Base-by-base conservation (phyloP, 2,113 vertebrate species). In the Notothenia rossii region DNA sequence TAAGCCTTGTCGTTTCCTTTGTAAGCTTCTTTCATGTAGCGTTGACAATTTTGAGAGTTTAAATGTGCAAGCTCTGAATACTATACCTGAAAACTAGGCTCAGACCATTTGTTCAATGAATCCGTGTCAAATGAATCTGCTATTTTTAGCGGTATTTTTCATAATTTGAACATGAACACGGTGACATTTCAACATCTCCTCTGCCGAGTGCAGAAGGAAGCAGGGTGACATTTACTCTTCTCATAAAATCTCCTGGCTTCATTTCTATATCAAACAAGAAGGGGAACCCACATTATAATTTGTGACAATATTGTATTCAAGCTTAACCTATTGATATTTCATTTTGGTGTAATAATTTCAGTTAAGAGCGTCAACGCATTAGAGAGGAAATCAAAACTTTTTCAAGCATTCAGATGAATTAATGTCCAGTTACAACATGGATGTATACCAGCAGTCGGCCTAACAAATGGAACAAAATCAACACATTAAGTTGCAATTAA, bases 101-200 rank as follows among this genome's bases (percentile, higher is more conserved):
- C 7, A 43, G 22, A 53, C 0, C 13, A 14, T 64, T 0, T 64
- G 40, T 43, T 65, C 43, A 62, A 56, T 75, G 51, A 81, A 68
- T 77, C 14, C 25, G 61, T 51, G 58, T 59, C 5, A 49, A 58
- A 17, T 48, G 1, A 82, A 56, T 54, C 62, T 65, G 61, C 53
- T 14, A 7, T 4, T 5, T 46, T 9, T 43, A 15, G 49, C 15
- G 45, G 20, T 76, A 69, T 79, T 58, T 75, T 59, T 62, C 22
- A 49, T 86, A 20, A 79, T 82, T 43, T 75, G 22, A 80, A 67
- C 25, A 48, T 65, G 63, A 79, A 48, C 67, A 46, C 20, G 4
- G 15, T 83, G 91, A 91, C 88, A 92, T 93, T 93, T 91, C 43
- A 59, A 77, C 86, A 72, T 71, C 67, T 88, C 45, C 72, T 79